These are phyloP conservation scores for Pollachius pollachius DNA, from an alignment of 2,113 vertebrate species.

Conservation along the genomic window DNA sequence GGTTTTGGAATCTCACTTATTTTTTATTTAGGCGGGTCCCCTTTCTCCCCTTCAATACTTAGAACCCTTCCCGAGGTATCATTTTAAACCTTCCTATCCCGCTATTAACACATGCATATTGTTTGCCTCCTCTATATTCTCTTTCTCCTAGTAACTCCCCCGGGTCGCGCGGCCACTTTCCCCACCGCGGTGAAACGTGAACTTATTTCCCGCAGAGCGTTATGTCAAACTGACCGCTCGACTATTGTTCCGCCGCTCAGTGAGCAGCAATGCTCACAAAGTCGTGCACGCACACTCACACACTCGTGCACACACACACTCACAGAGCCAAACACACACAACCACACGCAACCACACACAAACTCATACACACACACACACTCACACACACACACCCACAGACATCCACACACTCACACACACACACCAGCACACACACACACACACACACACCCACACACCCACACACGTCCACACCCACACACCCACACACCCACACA, in stretches of 20 bases:
- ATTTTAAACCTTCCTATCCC: background rate
- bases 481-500: slow-evolving; percentile 12
- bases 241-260: background rate
- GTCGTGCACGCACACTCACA: slow-evolving; percentile 4
- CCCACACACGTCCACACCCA: slow-evolving; percentile 16
- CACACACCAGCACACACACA: no score
- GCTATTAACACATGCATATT: background rate
- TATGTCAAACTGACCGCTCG: slow-evolving; percentile 1
- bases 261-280: background rate
- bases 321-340: slow-evolving; percentile 16
- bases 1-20: no score
- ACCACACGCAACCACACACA: background rate
- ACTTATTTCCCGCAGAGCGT: slow-evolving; percentile 8
- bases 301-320: slow-evolving; percentile 4
- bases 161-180: background rate
- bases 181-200: slow-evolving; percentile 18
- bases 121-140: slow-evolving; percentile 12
- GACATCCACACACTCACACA: slow-evolving; percentile 8
- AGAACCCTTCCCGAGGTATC: no score
- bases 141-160: slow-evolving; percentile 1
- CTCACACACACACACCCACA: slow-evolving; percentile 12
- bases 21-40: no score
- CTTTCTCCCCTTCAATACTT: no score
- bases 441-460: slow-evolving; percentile 14
- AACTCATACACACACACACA: slow-evolving; percentile 7